Conservation (phyloP, 2,113 vertebrate species). For the Epinephelus cyanopodus region DNA sequence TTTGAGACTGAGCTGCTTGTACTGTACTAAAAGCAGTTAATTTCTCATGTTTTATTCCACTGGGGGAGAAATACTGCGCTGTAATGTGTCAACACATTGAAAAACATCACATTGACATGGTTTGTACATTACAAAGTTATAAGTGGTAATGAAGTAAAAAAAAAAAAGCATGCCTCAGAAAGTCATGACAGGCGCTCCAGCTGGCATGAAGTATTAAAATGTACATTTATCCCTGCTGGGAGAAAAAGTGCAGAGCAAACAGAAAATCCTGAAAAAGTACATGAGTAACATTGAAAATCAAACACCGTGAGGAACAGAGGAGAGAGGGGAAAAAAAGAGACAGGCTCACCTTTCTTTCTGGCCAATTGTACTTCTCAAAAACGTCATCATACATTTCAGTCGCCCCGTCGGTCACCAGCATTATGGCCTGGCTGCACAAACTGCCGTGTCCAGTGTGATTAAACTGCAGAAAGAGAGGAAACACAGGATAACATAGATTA, state of each 20-base stretch:
- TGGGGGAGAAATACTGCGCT: conserved; percentile 37
- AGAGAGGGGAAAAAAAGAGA: not conserved
- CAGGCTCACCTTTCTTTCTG: conserved; percentile 92
- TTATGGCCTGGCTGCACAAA: conserved; percentile 97
- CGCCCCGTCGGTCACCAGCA: conserved; percentile 97
- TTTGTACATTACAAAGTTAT: conserved; percentile 50
- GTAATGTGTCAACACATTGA: conserved; percentile 46
- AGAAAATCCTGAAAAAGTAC: conserved; percentile 28
- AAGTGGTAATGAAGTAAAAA: conserved; percentile 56
- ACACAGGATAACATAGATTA: not conserved
- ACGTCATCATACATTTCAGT: conserved; percentile 94
- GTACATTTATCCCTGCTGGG: conserved; percentile 20
- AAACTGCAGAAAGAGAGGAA: conserved; percentile 84
- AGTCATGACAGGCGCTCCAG: conserved; percentile 55
- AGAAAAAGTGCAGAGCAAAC: conserved; percentile 46
- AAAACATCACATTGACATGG: conserved; percentile 47
- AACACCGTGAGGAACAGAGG: not conserved
- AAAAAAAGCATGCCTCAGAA: conserved; percentile 66
- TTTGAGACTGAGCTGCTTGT: conserved; percentile 39
- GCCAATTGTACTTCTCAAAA: conserved; percentile 97
- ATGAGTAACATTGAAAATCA: conserved; percentile 3
- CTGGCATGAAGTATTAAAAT: conserved; percentile 43
- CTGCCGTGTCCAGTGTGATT: conserved; percentile 97
- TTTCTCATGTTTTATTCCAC: conserved; percentile 57
- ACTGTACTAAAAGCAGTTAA: conserved; percentile 59